phyloP scores from a whole-genome alignment of 2,888 invertebrate species.

The Tachina grossa region DNA sequence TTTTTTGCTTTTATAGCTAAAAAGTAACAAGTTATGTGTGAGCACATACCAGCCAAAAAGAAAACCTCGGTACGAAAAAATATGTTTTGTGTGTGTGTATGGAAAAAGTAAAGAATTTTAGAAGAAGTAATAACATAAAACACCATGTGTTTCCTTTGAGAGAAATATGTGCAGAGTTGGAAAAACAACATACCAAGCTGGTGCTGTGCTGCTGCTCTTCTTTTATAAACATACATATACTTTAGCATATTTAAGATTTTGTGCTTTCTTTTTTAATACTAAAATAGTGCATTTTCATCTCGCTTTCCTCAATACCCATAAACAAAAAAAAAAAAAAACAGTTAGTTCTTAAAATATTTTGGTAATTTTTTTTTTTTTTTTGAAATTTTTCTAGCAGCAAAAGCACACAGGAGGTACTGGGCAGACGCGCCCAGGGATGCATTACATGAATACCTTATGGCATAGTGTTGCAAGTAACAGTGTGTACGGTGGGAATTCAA shows the following conservation, averaged over 20 bases:
- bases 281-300: slow-evolving; percentile 33
- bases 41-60: slow-evolving; percentile 27
- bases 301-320: slow-evolving; percentile 47
- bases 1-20: neutral
- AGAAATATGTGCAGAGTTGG: slow-evolving; percentile 30
- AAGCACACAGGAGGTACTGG: slow-evolving; percentile 38
- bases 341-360: neutral
- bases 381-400: neutral
- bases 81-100: neutral
- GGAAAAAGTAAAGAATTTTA: slow-evolving; percentile 52
- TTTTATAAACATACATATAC: neutral
- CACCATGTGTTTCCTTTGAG: slow-evolving; percentile 66
- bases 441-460: slow-evolving; percentile 12
- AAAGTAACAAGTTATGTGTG: slow-evolving; percentile 57
- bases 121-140: slow-evolving; percentile 64
- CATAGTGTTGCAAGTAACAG: slow-evolving; percentile 7
- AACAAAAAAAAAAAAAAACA: slow-evolving; percentile 39
- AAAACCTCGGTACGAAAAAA: neutral
- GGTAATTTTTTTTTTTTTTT: neutral
- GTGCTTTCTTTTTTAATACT: neutral
- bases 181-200: slow-evolving; percentile 18
- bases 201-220: slow-evolving; percentile 16
- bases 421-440: slow-evolving; percentile 2
- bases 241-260: slow-evolving; percentile 13
- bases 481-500: slow-evolving; percentile 15